These are phyloP conservation scores for Arothron firmamentum DNA, from an alignment of 2,113 vertebrate genomes.

Conservation along the genomic window DNA sequence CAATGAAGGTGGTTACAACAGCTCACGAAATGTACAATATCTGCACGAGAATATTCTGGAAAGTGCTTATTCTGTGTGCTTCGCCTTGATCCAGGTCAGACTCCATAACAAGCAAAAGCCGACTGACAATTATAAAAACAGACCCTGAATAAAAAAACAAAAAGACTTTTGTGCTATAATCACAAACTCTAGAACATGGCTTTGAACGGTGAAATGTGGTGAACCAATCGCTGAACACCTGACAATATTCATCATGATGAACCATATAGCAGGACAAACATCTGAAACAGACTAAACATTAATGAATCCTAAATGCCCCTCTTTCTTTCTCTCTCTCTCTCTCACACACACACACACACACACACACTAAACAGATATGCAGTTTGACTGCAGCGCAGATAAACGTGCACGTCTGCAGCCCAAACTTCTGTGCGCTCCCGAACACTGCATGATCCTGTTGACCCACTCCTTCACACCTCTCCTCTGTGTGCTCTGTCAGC, in stretches of 20 bases:
- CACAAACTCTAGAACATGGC: slow-evolving; percentile 32
- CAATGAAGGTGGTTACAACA: slow-evolving; percentile 35
- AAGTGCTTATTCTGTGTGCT: slow-evolving; percentile 69
- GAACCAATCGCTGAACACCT: slow-evolving; percentile 26
- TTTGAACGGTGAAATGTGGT: slow-evolving; percentile 51
- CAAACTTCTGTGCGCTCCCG: slow-evolving; percentile 29
- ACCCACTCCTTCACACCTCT: slow-evolving; percentile 15
- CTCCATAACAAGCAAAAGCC: slow-evolving; percentile 26
- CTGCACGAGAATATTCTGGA: slow-evolving; percentile 53
- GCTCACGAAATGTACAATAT: slow-evolving; percentile 59
- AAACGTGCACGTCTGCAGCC: slow-evolving; percentile 20
- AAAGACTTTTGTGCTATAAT: slow-evolving; percentile 29
- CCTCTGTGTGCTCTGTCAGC: slow-evolving; percentile 12
- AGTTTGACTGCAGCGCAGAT: slow-evolving; percentile 23
- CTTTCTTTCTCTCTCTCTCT: too few species aligned
- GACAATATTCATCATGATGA: slow-evolving; percentile 27
- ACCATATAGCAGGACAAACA: slow-evolving; percentile 48
- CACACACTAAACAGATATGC: not conserved
- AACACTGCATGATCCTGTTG: slow-evolving; percentile 45
- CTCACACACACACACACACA: too few species aligned
- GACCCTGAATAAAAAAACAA: not conserved
- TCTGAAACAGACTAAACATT: slow-evolving; percentile 14
- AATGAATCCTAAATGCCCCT: slow-evolving; percentile 8
- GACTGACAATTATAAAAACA: slow-evolving; percentile 18
- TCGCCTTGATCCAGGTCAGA: slow-evolving; percentile 49